Conservation (phyloP, 2,888 invertebrate species). For the Carcina quercana region DNA sequence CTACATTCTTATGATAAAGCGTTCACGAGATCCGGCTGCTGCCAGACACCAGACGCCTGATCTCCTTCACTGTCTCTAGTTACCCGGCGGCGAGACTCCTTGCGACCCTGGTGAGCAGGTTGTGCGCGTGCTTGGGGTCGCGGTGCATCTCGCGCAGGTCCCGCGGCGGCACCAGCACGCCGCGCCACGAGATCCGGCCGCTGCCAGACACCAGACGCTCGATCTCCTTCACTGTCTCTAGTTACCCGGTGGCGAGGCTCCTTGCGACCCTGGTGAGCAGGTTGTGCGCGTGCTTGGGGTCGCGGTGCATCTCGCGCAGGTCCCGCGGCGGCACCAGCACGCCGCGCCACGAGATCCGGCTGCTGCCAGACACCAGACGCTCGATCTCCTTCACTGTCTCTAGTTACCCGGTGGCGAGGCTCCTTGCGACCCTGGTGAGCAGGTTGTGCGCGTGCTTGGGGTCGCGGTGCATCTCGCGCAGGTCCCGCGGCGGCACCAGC, state of each 20-base stretch:
- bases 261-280: constrained; percentile 15
- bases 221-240: constrained; percentile 55
- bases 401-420: constrained; percentile 7
- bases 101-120: constrained; percentile 16
- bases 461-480: constrained; percentile 23
- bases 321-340: constrained; percentile 53
- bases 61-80: too few species aligned
- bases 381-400: constrained; percentile 59
- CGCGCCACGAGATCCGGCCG: constrained; percentile 62
- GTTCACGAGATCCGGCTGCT: too few species aligned
- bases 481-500: constrained; percentile 49
- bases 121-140: constrained; percentile 7
- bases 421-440: constrained; percentile 14
- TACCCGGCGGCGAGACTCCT: constrained; percentile 8
- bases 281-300: constrained; percentile 10
- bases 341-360: constrained; percentile 60
- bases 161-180: constrained; percentile 53
- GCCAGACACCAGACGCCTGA: too few species aligned
- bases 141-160: constrained; percentile 27
- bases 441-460: constrained; percentile 11
- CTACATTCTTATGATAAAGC: too few species aligned
- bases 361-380: constrained; percentile 66
- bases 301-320: constrained; percentile 24
- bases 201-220: constrained; percentile 66
- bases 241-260: constrained; percentile 7